Base-by-base conservation (phyloP, 53 echinoderm and acorn worm genomes). In the Antedon mediterranea region DNA sequence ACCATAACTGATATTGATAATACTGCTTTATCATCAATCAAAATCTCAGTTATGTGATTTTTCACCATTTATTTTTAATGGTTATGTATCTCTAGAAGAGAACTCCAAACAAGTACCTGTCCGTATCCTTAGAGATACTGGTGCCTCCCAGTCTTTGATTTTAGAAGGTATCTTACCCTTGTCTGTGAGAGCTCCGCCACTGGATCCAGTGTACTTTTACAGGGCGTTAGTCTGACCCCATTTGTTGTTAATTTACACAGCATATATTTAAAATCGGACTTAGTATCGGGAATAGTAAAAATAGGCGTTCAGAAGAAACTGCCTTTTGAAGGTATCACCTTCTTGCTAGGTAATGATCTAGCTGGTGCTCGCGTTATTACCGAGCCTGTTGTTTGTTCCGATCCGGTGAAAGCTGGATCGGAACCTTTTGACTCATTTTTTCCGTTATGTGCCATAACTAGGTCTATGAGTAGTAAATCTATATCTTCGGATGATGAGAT, bases 331-430 rank as follows among this genome's bases (percentile, higher is more conserved):
- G 88, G 85, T 43, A 76, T 87, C 31, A 82, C 82, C 33, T 72
- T 85, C 76, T 76, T 90, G 8, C 29, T 87, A n/a, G 91, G 86
- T 33, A 89, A n/a, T n/a, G n/a, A n/a, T n/a, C n/a, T n/a, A n/a
- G n/a, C n/a, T n/a, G n/a, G n/a, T n/a, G n/a, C n/a, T n/a, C n/a
- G n/a, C n/a, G n/a, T n/a, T n/a, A n/a, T n/a, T n/a, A n/a, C n/a
- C n/a, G n/a, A n/a, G n/a, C n/a, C n/a, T n/a, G n/a, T n/a, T n/a
- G n/a, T n/a, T n/a, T n/a, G n/a, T n/a, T n/a, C n/a, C n/a, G n/a
- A n/a, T n/a, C n/a, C n/a, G n/a, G n/a, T n/a, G n/a, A n/a, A n/a
- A n/a, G n/a, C n/a, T n/a, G n/a, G n/a, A n/a, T n/a, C n/a, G n/a
- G n/a, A n/a, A n/a, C n/a, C n/a, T n/a, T n/a, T n/a, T n/a, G n/a